phyloP scores from a whole-genome alignment of 2,888 invertebrate species.

The Pterostichus niger region DNA sequence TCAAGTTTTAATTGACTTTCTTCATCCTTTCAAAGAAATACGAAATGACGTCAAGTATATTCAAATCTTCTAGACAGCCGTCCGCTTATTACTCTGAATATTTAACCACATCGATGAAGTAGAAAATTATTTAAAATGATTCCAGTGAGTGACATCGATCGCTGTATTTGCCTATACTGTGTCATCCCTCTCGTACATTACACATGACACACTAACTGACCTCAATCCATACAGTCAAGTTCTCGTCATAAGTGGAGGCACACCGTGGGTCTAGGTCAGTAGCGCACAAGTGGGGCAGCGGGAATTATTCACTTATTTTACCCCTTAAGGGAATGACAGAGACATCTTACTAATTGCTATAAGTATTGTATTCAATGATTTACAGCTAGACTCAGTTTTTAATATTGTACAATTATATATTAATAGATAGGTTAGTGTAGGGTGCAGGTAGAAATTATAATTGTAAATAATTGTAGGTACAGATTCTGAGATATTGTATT shows the following conservation, averaged over 20 bases:
- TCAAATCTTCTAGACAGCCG: no score
- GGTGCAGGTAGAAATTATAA: neutral
- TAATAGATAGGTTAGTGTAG: no score
- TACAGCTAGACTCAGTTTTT: neutral
- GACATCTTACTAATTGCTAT: neutral
- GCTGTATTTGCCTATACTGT: conserved; percentile 9
- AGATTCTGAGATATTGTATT: neutral
- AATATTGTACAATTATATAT: neutral
- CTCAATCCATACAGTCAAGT: conserved; percentile 1
- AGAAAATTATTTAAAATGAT: conserved; percentile 47
- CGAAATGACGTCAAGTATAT: no score
- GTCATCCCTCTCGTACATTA: neutral
- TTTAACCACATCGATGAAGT: neutral
- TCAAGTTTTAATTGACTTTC: no score
- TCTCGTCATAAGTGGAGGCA: neutral
- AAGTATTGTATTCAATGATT: neutral
- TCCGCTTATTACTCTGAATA: conserved; percentile 5
- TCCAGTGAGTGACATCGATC: conserved; percentile 8
- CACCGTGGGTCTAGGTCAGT: conserved; percentile 31
- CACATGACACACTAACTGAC: neutral
- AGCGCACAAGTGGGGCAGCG: neutral
- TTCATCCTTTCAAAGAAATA: no score
- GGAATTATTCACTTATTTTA: conserved; percentile 18
- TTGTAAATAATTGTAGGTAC: no score
- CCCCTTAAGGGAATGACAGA: neutral